Percentiles rank a stretch among this genome's conserved stretches.
These are phyloP conservation scores for Heliothis subflexa DNA, from an alignment of 1,140 invertebrate genomes.

Conservation along the genomic window DNA sequence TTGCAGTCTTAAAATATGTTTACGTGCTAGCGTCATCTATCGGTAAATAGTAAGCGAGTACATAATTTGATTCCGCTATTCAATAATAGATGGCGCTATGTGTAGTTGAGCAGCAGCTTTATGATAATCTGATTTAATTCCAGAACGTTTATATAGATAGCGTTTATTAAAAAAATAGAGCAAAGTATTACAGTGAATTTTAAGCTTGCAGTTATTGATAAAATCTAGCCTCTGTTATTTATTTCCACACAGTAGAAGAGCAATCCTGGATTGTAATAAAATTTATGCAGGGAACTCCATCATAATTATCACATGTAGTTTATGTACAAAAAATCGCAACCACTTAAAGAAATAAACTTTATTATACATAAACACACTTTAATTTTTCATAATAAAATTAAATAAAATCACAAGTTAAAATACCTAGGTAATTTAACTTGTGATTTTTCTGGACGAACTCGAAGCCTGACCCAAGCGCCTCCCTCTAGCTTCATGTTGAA, in stretches of 20 bases:
- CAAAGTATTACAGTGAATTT: too few species aligned
- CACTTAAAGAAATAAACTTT: too few species aligned
- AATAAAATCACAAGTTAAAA: too few species aligned
- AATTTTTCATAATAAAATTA: too few species aligned
- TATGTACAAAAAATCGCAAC: too few species aligned
- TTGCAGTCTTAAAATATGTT: too few species aligned
- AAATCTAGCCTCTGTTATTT: not conserved
- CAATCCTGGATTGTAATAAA: too few species aligned
- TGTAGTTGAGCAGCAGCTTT: not conserved
- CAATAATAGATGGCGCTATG: not conserved
- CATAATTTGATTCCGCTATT: not conserved
- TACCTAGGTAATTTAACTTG: too few species aligned
- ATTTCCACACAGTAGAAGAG: too few species aligned
- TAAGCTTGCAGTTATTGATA: not conserved
- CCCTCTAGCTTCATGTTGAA: slow-evolving; percentile 65
- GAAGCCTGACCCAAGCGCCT: slow-evolving; percentile 63
- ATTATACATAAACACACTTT: too few species aligned
- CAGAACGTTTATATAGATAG: not conserved
- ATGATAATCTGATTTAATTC: not conserved
- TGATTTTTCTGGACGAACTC: not conserved
- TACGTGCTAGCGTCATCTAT: not conserved
- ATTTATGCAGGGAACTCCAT: not conserved
- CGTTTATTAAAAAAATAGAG: not conserved
- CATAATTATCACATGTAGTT: too few species aligned
- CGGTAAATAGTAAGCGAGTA: not conserved